Conservation (phyloP, 2,797 vertebrate genomes). For the Uromys caudimaculatus region DNA sequence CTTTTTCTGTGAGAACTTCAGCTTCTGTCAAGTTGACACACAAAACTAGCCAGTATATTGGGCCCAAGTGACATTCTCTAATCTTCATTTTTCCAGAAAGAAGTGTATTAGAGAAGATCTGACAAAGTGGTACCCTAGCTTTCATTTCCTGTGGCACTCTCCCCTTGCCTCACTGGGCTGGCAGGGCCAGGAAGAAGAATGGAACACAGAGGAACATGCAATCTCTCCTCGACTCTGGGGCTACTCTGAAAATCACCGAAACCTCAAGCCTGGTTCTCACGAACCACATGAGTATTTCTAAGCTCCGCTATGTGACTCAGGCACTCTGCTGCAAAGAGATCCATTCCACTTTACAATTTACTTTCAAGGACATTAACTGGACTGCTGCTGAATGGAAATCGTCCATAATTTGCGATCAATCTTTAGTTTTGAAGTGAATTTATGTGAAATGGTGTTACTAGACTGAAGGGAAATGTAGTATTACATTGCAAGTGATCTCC, state of each 20-base stretch:
- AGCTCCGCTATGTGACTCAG: neutral
- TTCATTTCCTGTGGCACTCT: neutral
- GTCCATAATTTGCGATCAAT: neutral
- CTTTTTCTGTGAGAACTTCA: no score
- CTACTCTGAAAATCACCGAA: neutral
- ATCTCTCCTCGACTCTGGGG: no score
- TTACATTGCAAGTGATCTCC: conserved; percentile 14
- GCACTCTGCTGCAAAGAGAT: neutral
- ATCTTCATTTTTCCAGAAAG: neutral
- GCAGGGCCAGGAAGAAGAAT: neutral
- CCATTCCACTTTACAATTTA: neutral
- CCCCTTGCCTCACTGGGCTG: neutral
- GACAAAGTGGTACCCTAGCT: neutral
- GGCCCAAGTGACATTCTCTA: neutral
- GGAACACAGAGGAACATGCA: neutral
- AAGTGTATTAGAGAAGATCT: neutral
- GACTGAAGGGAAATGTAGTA: conserved; percentile 22
- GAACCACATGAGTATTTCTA: neutral
- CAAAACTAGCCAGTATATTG: no score
- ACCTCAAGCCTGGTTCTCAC: neutral
- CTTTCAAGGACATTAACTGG: conserved; percentile 40
- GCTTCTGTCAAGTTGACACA: no score
- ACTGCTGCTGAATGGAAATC: neutral
- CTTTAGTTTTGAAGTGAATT: neutral
- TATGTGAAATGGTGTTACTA: conserved; percentile 20